Percentiles rank a stretch among this genome's conserved stretches.
These are phyloP conservation scores for Drosophila flavopinicola DNA, from an alignment of 2,888 invertebrate species.

Conservation along the genomic window DNA sequence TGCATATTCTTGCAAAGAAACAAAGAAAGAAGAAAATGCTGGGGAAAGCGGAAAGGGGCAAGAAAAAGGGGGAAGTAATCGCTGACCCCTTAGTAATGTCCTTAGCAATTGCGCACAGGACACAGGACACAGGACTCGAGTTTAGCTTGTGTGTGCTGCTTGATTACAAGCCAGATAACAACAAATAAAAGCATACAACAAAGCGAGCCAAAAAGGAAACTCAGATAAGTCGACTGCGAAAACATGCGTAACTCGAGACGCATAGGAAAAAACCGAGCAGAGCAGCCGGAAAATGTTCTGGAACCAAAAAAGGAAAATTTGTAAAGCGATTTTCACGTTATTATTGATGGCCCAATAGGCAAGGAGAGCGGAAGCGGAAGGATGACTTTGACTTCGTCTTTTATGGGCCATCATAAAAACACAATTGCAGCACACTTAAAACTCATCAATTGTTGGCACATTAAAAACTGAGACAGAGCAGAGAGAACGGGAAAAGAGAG, in stretches of 20 bases:
- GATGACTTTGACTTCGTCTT: slow-evolving; percentile 43
- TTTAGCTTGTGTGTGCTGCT: slow-evolving; percentile 11
- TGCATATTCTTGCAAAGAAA: slow-evolving; percentile 32
- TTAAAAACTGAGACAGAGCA: slow-evolving; percentile 41
- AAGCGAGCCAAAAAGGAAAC: not conserved
- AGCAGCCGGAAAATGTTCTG: slow-evolving; percentile 38
- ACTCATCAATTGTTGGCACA: slow-evolving; percentile 69
- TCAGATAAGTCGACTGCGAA: slow-evolving; percentile 16
- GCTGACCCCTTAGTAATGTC: slow-evolving; percentile 7
- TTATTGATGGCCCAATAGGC: slow-evolving; percentile 59
- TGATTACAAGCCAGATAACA: slow-evolving; percentile 31
- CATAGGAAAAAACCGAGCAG: slow-evolving; percentile 1
- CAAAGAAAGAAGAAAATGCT: not conserved
- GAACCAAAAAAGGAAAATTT: slow-evolving; percentile 33
- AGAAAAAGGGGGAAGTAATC: not conserved
- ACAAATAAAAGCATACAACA: slow-evolving; percentile 4
- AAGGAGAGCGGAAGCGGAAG: slow-evolving; percentile 1
- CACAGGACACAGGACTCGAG: slow-evolving; percentile 4
- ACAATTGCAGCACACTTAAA: slow-evolving; percentile 62
- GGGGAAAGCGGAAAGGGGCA: not conserved
- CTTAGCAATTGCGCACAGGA: slow-evolving; percentile 11
- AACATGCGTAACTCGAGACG: slow-evolving; percentile 12
- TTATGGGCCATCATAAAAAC: slow-evolving; percentile 65
- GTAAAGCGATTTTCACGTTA: slow-evolving; percentile 73
- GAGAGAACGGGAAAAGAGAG: not conserved